Evolutionary conservation across 1,140 invertebrate genomes (phyloP), one percentile per base, ranked within the genome.

Genomic region (Dryas iulia): DNA sequence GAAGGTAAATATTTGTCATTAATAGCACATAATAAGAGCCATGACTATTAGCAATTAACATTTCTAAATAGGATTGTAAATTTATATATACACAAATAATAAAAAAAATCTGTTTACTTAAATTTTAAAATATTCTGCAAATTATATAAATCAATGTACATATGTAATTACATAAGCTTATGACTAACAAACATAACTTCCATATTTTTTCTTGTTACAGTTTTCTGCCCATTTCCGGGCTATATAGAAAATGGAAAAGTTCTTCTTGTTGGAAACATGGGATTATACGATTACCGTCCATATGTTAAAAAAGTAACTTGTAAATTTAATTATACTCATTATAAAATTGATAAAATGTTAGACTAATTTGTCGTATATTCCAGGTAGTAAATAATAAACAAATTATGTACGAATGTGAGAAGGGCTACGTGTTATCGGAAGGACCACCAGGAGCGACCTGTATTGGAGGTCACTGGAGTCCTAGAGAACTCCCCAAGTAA

Each of bases 381-480:
- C 63, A 93, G 93, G 94, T 95, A n/a, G 94, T 95, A 0, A 98
- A 98, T 87, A 98, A 99, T 81, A 97, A 98, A 73, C 97, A 99
- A 86, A 99, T 99, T 26, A 97, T 98, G 95, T 99, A 98, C 87
- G 97, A 98, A 75, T 99, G 98, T 86, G 95, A 98, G 69, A 97
- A 97, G 81, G 97, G 97, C 0, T 98, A 97, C 79, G 95, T 96
- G 0, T 81, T 98, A 4, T 94, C 95, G 18, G 95, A 96, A 73
- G 98, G 98, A 8, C 97, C 98, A 0, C 96, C 96, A 0, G 98
- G 98, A 3, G 98, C 98, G 0, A 98, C 97, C 0, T 99, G 98
- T 78, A 94, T 98, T 18, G 96, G 97, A 10, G 97, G 97, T 1
- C 93, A 94, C 52, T 98, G 97, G 97, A 97, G 95, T 70, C 97